Evolutionary conservation across 2,797 vertebrate species (phyloP), one percentile per base, ranked within the genome.

Genomic region (Sphenodon punctatus): DNA sequence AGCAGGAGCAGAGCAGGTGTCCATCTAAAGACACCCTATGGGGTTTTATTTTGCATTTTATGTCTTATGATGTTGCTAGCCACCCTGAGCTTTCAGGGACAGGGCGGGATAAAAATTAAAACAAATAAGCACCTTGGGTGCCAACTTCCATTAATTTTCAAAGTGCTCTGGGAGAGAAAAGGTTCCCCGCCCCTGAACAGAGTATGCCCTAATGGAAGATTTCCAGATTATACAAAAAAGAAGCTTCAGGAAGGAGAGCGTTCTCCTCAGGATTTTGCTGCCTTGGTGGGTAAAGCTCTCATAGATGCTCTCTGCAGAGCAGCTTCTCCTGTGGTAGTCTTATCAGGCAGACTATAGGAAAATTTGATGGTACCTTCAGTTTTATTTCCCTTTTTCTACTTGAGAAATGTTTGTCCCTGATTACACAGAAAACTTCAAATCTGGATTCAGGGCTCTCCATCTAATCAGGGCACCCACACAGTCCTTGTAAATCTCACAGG

Each of bases 401-500:
- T 55, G 17, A 30, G 27, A 34, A 56, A 34, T 30, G 34, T 32
- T 23, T 85, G 67, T 78, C 73, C 60, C 80, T 4, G 53, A n/a
- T n/a, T n/a, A n/a, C n/a, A n/a, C n/a, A n/a, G 63, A 75, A 72
- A 82, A 43, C 25, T 51, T 66, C 68, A 77, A 36, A 79, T 61
- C 65, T 72, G 75, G 77, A 75, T 43, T 43, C 51, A 64, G 46
- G 56, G 25, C 9, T 43, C 30, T 45, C 2, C 51, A 9, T 79
- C 46, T 51, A 59, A 58, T 34, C 10, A 43, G 68, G 22, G 14
- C 34, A 42, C 64, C 38, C 30, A n/a, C n/a, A n/a, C n/a, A n/a
- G n/a, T n/a, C n/a, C n/a, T n/a, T n/a, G n/a, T n/a, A n/a, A n/a
- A n/a, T n/a, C n/a, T n/a, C n/a, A n/a, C n/a, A n/a, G n/a, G n/a